Evolutionary conservation across 2,113 vertebrate species (phyloP), one percentile per base, ranked within the genome.

Genomic region (Perca fluviatilis): DNA sequence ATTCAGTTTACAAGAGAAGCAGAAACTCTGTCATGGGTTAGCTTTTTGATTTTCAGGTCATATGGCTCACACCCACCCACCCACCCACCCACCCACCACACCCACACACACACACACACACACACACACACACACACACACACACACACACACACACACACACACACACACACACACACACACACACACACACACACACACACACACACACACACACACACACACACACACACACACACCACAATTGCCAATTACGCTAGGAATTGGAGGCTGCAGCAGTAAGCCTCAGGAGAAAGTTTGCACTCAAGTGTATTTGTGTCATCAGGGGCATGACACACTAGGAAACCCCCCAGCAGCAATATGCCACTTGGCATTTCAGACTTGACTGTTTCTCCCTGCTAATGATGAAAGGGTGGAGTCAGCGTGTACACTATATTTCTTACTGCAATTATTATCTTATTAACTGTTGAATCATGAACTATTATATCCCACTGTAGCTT

Each of bases 1-100:
- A 88, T 91, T 80, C 25, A 43, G 73, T 81, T 91, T 63, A 89
- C 46, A 68, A 65, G 67, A 27, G 16, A 65, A 75, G 33, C 43
- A 51, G 81, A 46, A 25, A 69, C 63, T 56, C 46, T 57, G 69
- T 83, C 84, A 79, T 80, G 77, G 56, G 83, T 75, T 88, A 73
- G 54, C 33, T 4, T 50, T 69, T 30, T 23, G 61, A 80, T 65
- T 79, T 67, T 78, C 47, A 69, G 68, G 69, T 82, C 72, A 85
- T 83, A 75, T 61, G 77, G 64, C 61, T 70, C 36, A 40, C 62
- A 19, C n/a, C n/a, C n/a, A n/a, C n/a, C n/a, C n/a, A n/a, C n/a
- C n/a, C n/a, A n/a, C n/a, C n/a, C n/a, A n/a, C n/a, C n/a, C n/a
- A n/a, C n/a, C n/a, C n/a, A n/a, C n/a, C 47, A 69, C 64, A 56